Conservation (phyloP, 2,113 vertebrate genomes). For the Centrocercus urophasianus region DNA sequence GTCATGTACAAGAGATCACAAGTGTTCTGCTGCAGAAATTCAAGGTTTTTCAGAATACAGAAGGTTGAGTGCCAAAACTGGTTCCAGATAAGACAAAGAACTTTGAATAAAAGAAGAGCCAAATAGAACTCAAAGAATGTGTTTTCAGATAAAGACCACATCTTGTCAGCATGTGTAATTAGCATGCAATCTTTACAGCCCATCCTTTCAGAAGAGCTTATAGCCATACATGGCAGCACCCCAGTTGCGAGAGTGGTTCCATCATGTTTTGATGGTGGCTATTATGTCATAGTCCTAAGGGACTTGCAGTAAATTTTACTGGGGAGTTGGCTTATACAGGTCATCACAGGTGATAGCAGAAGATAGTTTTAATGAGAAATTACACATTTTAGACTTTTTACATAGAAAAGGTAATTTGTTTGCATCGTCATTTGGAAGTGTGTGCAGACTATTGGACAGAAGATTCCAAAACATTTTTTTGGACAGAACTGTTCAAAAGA, state of each 20-base stretch:
- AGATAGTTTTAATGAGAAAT: neutral
- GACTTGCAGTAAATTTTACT: neutral
- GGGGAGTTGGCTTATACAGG: neutral
- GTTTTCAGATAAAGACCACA: rapidly evolving
- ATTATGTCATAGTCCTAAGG: neutral
- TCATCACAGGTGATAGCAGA: neutral
- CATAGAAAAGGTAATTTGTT: neutral
- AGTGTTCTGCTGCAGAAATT: neutral
- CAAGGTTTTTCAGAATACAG: neutral
- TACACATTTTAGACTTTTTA: neutral
- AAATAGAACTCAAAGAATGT: neutral
- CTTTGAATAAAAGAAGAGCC: neutral
- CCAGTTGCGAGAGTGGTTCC: too few relatives aligned
- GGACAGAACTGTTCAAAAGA: too few relatives aligned
- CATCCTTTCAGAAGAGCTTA: too few relatives aligned
- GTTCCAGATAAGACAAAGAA: neutral
- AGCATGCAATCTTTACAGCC: neutral
- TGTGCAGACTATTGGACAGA: neutral
- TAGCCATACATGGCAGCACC: too few relatives aligned
- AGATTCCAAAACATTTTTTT: too few relatives aligned
- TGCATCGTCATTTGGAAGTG: neutral
- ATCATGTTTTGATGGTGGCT: too few relatives aligned
- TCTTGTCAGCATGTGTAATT: neutral
- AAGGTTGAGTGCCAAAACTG: neutral
- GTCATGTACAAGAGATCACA: rapidly evolving